Evolutionary conservation across 2,113 vertebrate species (phyloP).

Genomic region (Pachypanchax playfairii): DNA sequence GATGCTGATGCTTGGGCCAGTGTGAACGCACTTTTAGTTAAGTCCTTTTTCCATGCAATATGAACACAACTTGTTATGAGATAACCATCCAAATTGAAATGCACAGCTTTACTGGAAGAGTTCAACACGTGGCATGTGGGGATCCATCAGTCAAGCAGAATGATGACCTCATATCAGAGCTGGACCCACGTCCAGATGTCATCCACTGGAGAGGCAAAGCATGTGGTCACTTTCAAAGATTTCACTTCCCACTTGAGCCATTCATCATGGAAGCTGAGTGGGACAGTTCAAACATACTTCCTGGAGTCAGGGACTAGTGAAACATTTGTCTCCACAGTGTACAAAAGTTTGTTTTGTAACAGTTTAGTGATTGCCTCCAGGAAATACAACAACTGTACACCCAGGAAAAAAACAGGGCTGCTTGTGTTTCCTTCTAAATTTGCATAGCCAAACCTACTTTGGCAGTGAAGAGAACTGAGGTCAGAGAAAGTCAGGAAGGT

Average conservation of each 20-base stretch:
- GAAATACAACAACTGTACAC: slow-evolving; percentile 27
- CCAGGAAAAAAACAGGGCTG: slow-evolving; percentile 7
- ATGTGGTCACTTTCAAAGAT: slow-evolving; percentile 35
- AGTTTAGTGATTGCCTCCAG: slow-evolving; percentile 30
- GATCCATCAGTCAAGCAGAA: not conserved
- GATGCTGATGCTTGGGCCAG: too few species aligned
- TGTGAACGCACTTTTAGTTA: too few species aligned
- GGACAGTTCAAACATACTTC: slow-evolving; percentile 1
- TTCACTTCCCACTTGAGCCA: slow-evolving; percentile 17
- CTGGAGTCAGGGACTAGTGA: slow-evolving; percentile 20
- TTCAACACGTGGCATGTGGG: not conserved
- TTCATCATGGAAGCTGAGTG: slow-evolving; percentile 12
- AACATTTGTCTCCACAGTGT: slow-evolving; percentile 2
- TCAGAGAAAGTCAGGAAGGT: slow-evolving; percentile 15
- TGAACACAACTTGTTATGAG: too few species aligned
- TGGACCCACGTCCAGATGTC: not conserved
- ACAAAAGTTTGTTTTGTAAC: slow-evolving; percentile 18
- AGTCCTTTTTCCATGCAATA: too few species aligned
- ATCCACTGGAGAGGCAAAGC: slow-evolving; percentile 15
- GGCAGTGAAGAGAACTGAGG: slow-evolving; percentile 27
- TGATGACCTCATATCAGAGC: slow-evolving; percentile 14
- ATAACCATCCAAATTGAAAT: not conserved
- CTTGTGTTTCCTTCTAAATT: slow-evolving; percentile 46
- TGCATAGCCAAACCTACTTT: slow-evolving; percentile 54
- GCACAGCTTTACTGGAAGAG: not conserved